phyloP scores from a whole-genome alignment of 2,113 vertebrate species.

The Bambusicola thoracicus region DNA sequence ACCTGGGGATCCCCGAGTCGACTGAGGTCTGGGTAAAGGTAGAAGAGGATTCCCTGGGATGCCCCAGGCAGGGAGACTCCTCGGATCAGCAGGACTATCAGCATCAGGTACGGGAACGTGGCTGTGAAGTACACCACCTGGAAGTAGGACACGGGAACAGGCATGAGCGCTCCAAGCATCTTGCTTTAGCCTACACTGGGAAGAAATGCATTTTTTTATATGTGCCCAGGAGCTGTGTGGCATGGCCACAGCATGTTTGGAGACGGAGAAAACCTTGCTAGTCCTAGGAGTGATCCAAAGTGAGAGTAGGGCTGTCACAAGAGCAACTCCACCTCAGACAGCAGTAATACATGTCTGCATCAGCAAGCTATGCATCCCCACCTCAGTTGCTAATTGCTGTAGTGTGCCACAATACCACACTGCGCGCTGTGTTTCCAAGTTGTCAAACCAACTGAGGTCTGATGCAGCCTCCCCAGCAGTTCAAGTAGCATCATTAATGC shows the following conservation, averaged over 20 bases:
- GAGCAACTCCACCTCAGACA: neutral
- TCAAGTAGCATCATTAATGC: conserved; percentile 3
- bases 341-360: rapidly evolving
- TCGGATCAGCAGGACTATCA: conserved; percentile 88
- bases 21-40: conserved; percentile 91
- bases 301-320: neutral
- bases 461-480: neutral
- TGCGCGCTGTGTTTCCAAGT: conserved; percentile 18
- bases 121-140: conserved; percentile 96
- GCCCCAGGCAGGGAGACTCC: conserved; percentile 91
- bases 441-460: conserved; percentile 36
- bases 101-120: conserved; percentile 94
- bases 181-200: neutral
- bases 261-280: neutral
- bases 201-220: neutral
- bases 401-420: neutral
- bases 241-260: rapidly evolving
- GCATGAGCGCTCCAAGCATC: neutral
- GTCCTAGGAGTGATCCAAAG: neutral
- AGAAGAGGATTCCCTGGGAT: conserved; percentile 88
- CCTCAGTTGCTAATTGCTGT: conserved; percentile 32
- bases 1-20: conserved; percentile 91
- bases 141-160: neutral
- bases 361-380: neutral
- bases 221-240: neutral